Conservation (phyloP, 2,888 invertebrate genomes). For the Limnephilus auricula region DNA sequence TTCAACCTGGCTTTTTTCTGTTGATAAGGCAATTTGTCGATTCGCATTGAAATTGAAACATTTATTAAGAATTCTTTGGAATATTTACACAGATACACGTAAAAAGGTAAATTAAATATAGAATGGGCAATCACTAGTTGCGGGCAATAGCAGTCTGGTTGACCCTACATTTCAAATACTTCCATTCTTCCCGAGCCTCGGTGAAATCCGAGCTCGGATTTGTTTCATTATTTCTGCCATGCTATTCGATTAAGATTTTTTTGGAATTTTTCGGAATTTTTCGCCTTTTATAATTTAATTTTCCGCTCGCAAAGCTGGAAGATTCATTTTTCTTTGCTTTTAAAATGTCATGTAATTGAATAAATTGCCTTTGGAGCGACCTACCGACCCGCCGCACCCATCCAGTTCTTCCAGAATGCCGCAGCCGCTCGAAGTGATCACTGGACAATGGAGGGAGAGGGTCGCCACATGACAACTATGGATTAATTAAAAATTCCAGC, state of each 20-base stretch:
- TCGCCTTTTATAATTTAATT: slow-evolving; percentile 33
- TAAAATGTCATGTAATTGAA: slow-evolving; percentile 33
- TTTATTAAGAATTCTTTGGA: no score
- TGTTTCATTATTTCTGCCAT: slow-evolving; percentile 34
- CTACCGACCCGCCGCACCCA: background rate
- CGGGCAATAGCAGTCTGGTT: no score
- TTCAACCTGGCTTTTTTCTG: no score
- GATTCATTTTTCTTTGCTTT: slow-evolving; percentile 5
- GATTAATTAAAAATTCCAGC: no score
- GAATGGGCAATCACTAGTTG: no score
- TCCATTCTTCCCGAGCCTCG: background rate
- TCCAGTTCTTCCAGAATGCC: background rate
- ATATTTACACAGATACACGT: no score
- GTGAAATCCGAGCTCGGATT: background rate
- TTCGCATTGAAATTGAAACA: no score
- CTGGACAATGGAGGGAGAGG: no score
- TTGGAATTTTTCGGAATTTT: slow-evolving; percentile 28
- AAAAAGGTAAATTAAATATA: no score
- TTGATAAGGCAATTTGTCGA: no score
- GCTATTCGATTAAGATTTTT: slow-evolving; percentile 37
- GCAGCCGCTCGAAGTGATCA: background rate
- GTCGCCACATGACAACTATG: no score
- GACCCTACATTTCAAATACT: no score
- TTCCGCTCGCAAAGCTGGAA: slow-evolving; percentile 25
- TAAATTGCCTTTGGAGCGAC: background rate